Evolutionary conservation across 2,888 invertebrate species (phyloP).

Genomic region (Notodonta dromedarius): DNA sequence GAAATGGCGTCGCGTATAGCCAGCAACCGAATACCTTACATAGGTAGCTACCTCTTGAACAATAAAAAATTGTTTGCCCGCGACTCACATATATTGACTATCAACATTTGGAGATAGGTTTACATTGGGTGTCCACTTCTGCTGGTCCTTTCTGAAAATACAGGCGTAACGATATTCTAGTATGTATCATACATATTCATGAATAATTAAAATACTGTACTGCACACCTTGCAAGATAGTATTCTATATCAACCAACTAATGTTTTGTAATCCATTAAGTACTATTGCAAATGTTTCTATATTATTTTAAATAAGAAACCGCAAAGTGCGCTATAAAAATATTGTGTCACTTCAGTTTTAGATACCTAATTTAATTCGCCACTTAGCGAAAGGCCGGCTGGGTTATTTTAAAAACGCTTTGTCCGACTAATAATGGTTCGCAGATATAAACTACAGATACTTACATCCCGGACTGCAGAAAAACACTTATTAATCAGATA

Average conservation of each 20-base stretch:
- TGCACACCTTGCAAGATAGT: too few relatives aligned
- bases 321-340: constrained; percentile 27
- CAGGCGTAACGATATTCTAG: too few relatives aligned
- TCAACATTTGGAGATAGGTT: too few relatives aligned
- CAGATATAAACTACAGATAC: background rate
- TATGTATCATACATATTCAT: too few relatives aligned
- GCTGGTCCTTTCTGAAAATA: too few relatives aligned
- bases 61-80: too few relatives aligned
- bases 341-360: constrained; percentile 26
- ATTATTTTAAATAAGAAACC: constrained; percentile 21
- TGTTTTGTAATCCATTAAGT: background rate
- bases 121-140: too few relatives aligned
- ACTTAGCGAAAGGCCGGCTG: constrained; percentile 24
- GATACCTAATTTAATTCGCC: constrained; percentile 24
- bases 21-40: background rate
- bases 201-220: too few relatives aligned
- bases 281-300: constrained; percentile 22
- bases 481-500: background rate
- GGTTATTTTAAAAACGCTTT: constrained; percentile 31
- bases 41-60: too few relatives aligned
- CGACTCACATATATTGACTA: too few relatives aligned
- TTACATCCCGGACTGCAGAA: background rate
- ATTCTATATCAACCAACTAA: too few relatives aligned
- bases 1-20: constrained; percentile 2
- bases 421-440: constrained; percentile 7